Evolutionary conservation across 2,113 vertebrate species (phyloP).

Genomic region (Toxostoma redivivum): DNA sequence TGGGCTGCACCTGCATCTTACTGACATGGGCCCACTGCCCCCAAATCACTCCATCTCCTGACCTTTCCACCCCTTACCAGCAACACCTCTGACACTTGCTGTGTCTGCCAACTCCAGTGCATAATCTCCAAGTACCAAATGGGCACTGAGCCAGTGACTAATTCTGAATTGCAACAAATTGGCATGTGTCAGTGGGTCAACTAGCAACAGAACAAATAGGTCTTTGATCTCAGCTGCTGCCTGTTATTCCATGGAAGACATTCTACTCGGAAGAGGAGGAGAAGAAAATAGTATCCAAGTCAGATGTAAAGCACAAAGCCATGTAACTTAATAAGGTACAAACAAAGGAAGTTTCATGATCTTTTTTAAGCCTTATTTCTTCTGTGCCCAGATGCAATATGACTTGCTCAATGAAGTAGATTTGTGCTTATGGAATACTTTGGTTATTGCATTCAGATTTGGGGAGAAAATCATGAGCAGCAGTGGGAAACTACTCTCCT

Average conservation of each 20-base stretch:
- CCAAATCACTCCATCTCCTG: not conserved
- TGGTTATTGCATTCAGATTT: not conserved
- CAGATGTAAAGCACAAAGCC: not conserved
- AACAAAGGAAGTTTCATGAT: not conserved
- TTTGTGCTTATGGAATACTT: not conserved
- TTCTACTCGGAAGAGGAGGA: not conserved
- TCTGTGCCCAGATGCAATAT: not conserved
- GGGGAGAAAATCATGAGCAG: not conserved
- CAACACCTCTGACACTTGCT: not conserved
- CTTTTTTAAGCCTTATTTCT: not conserved
- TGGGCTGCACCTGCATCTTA: not conserved
- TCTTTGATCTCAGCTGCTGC: not conserved
- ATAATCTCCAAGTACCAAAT: not conserved
- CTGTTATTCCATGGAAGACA: not conserved
- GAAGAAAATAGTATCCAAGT: not conserved
- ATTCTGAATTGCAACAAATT: conserved; percentile 2
- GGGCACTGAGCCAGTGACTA: not conserved
- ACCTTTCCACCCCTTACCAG: not conserved
- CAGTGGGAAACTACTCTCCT: not conserved
- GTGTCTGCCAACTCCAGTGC: not conserved
- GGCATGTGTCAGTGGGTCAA: not conserved
- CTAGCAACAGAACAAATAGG: not conserved
- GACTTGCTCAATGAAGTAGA: not conserved
- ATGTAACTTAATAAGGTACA: not conserved
- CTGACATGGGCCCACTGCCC: not conserved